Base-by-base conservation (phyloP, 2,113 vertebrate genomes). In the Thalassoma bifasciatum region DNA sequence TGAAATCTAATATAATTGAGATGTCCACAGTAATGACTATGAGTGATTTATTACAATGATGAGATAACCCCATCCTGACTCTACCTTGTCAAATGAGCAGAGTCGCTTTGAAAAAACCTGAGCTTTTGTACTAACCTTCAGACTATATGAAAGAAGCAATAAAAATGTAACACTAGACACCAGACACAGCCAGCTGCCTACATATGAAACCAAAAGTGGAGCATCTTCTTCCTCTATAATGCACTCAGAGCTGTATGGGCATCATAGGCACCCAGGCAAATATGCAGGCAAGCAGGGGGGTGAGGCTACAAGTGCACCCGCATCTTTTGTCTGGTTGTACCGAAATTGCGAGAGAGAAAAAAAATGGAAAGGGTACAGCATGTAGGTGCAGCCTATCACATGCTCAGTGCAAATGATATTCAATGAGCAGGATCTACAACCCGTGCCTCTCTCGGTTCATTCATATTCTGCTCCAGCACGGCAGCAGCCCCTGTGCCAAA, bases 271-370 rank as follows among this genome's bases (percentile, higher is more conserved):
- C 66, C 72, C 71, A 79, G 50, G 82, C 75, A 57, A 60, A 37
- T 64, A 76, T n/a, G 46, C 46, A 21, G 67, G 76, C 53, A 44
- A 17, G 47, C 24, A 47, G 56, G 50, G 67, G 70, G 74, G 75
- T 54, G 78, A 69, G 90, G 77, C 77, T 78, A 74, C 77, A 70
- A 77, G 30, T 36, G 66, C 57, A 72, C 71, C 71, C 59, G 70
- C 84, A 90, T 92, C 93, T 93, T 93, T 93, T 94, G 92, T 94
- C 89, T 89, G 76, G 22, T 56, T 58, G 59, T 46, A 16, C 46
- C 19, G 46, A 19, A 10, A 17, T 24, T 40, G 8, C 3, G 30
- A 30, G 24, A 40, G 57, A 23, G 50, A 44, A 51, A 46, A 49
- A 26, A 26, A 5, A n/a, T n/a, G n/a, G n/a, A n/a, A n/a, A n/a